Conservation (phyloP, 2,797 vertebrate genomes). For the Crenichthys baileyi region DNA sequence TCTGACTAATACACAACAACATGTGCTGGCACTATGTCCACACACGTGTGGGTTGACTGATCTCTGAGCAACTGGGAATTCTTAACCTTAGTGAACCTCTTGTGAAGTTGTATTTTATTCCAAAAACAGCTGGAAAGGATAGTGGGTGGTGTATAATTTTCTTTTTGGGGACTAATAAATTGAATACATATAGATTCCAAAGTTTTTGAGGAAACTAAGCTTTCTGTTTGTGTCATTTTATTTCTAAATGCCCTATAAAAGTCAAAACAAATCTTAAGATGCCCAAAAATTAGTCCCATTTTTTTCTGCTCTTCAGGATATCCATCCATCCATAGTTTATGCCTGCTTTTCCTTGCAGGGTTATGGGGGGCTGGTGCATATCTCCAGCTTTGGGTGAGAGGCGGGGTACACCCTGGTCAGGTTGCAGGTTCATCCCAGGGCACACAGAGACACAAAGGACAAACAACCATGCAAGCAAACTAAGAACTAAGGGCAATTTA, state of each 20-base stretch:
- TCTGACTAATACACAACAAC: conserved; percentile 48
- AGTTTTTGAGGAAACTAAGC: conserved; percentile 46
- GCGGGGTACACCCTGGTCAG: neutral
- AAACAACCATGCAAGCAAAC: neutral
- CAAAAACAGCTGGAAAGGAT: conserved; percentile 50
- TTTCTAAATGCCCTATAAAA: conserved; percentile 45
- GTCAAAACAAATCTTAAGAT: conserved; percentile 48
- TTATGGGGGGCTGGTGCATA: too few species aligned
- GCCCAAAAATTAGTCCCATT: conserved; percentile 57
- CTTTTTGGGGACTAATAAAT: conserved; percentile 36
- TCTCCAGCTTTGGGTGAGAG: too few species aligned
- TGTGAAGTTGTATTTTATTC: conserved; percentile 54
- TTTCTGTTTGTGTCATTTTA: conserved; percentile 49
- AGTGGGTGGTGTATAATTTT: conserved; percentile 55
- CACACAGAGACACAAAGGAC: neutral
- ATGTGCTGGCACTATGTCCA: conserved; percentile 24
- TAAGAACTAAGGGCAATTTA: neutral
- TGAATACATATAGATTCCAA: conserved; percentile 33
- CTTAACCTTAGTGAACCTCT: conserved; percentile 55
- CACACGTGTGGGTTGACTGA: conserved; percentile 47
- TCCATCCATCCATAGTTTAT: neutral
- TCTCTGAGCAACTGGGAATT: conserved; percentile 54
- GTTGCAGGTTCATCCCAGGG: neutral
- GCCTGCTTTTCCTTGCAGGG: too few species aligned
- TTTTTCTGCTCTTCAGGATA: conserved; percentile 29